These are phyloP conservation scores for Ceryle rudis DNA, from an alignment of 2,797 vertebrate species.

Conservation along the genomic window DNA sequence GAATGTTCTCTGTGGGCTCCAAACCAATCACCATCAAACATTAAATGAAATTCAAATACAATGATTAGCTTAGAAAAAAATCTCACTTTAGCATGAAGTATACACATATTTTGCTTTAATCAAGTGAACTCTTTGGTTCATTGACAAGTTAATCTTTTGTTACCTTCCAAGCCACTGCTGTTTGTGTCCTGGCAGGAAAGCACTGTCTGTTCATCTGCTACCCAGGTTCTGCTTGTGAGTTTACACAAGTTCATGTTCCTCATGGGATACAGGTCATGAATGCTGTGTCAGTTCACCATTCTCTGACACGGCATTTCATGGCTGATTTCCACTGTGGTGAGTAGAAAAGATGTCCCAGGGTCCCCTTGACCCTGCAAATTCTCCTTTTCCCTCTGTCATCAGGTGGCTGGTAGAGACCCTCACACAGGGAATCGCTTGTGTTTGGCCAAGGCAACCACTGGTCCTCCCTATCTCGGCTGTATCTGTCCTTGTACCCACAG, in stretches of 20 bases:
- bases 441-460: neutral
- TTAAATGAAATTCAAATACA: neutral
- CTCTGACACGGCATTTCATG: neutral
- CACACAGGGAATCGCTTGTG: neutral
- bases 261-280: neutral
- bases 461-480: neutral
- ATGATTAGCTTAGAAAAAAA: neutral
- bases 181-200: neutral
- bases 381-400: neutral
- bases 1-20: neutral
- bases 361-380: neutral
- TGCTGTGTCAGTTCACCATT: neutral
- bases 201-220: neutral
- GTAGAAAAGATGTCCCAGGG: neutral
- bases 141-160: neutral
- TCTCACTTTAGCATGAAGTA: neutral
- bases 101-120: neutral
- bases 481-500: neutral
- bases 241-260: neutral
- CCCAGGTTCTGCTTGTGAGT: neutral
- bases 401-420: neutral
- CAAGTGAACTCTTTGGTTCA: neutral
- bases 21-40: neutral
- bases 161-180: neutral
- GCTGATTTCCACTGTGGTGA: neutral